Evolutionary conservation across 2,888 invertebrate species (phyloP), one percentile per base, ranked within the genome.

Genomic region (Rhopalosiphum nymphaeae): DNA sequence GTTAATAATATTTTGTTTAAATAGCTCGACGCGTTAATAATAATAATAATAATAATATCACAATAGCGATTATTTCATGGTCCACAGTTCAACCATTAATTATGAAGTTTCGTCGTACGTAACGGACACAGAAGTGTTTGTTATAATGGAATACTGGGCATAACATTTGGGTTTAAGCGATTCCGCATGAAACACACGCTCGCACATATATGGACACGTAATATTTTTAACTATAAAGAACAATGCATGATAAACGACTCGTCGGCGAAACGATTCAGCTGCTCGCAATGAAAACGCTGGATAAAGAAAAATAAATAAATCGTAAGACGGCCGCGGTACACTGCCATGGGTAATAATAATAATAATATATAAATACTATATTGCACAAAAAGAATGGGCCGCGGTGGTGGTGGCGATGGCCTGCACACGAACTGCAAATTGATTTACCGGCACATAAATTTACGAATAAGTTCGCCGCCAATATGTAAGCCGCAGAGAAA

Each of bases 401-500:
- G 53, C 11, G 85, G 26, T 11, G 56, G 56, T 89, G 44, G 61
- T 44, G 61, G 61, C 61, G 67, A 61, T 90, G 42, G 78, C 78
- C 78, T 78, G 78, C 91, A 78, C 91, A n/a, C 91, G 78, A 78
- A 91, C 91, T 29, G 78, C 91, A 91, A 91, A 91, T 91, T 91
- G 91, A 91, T 91, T 91, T 91, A 91, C 91, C 46, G 78, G 91
- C 91, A 78, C 78, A 91, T 91, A 91, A 91, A 91, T 91, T 91
- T 78, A 91, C 91, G 91, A 91, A 91, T 53, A 78, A 91, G 91
- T 91, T 91, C 78, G 26, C 78, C 49, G 67, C 49, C 56, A 21
- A 78, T 78, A 78, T 78, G 49, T 78, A 78, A 78, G 78, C 91
- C 91, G 49, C 36, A 78, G 67, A 78, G 91, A 78, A 91, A 91